phyloP scores from a whole-genome alignment of 2,888 invertebrate species.

The Scaptomyza polygonia region DNA sequence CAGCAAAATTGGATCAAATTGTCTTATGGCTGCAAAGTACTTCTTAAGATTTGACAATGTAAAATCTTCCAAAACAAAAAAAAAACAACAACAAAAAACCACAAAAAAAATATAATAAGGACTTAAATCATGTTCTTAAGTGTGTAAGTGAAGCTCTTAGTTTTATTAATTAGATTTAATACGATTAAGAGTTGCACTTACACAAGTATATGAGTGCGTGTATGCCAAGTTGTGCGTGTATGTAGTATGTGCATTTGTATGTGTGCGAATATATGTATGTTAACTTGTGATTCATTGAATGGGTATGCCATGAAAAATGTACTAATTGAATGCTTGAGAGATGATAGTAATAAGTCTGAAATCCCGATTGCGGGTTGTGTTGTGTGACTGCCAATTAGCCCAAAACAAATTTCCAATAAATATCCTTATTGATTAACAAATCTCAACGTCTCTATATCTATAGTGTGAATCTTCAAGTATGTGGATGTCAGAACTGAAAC shows the following conservation, averaged over 20 bases:
- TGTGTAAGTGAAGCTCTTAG: conserved; percentile 29
- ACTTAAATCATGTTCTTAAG: conserved; percentile 2
- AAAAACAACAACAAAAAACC: conserved; percentile 11
- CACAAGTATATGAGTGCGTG: neutral
- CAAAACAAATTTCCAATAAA: conserved; percentile 26
- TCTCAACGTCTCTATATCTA: conserved; percentile 47
- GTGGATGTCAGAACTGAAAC: conserved; percentile 39
- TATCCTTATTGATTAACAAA: conserved; percentile 25
- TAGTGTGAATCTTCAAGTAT: conserved; percentile 58
- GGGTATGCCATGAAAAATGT: conserved; percentile 21
- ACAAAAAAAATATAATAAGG: conserved; percentile 1
- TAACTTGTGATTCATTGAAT: conserved; percentile 6
- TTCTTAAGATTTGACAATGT: conserved; percentile 18
- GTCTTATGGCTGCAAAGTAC: conserved; percentile 43
- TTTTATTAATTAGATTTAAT: neutral
- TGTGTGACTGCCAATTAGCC: conserved; percentile 26
- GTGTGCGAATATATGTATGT: conserved; percentile 1
- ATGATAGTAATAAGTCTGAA: conserved; percentile 40
- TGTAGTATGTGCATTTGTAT: conserved; percentile 2
- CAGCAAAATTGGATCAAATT: conserved; percentile 36
- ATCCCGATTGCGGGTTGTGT: conserved; percentile 1
- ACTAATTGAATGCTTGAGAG: conserved; percentile 30
- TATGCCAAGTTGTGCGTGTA: neutral
- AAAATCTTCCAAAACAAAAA: conserved; percentile 28
- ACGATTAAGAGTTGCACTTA: neutral